These are phyloP conservation scores for Carettochelys insculpta DNA, from an alignment of 2,113 vertebrate species.

Conservation along the genomic window DNA sequence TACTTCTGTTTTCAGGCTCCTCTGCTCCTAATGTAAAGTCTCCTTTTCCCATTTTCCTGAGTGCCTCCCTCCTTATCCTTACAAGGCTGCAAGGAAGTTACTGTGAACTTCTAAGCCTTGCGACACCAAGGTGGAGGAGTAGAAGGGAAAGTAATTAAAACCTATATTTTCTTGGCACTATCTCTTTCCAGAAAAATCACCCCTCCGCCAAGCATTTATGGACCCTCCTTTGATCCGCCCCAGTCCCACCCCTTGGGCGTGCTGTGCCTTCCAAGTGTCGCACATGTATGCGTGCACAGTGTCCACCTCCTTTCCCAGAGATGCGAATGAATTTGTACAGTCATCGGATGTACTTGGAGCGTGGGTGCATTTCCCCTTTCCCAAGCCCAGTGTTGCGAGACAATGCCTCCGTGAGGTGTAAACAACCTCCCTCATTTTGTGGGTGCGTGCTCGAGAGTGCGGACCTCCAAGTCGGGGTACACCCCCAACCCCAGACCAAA, in stretches of 20 bases:
- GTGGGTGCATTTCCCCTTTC: background rate
- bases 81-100: background rate
- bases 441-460: background rate
- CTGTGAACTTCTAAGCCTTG: background rate
- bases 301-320: background rate
- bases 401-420: background rate
- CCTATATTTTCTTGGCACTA: background rate
- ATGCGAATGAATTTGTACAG: background rate
- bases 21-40: background rate
- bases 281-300: background rate
- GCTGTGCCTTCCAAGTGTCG: background rate
- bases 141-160: background rate
- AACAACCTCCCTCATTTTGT: background rate
- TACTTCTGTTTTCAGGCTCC: background rate
- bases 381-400: background rate
- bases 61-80: background rate
- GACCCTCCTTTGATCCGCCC: background rate
- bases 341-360: background rate
- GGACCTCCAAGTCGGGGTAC: background rate
- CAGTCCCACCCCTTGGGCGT: background rate
- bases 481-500: fast-evolving
- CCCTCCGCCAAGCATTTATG: background rate
- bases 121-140: background rate
- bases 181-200: background rate
- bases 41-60: background rate